Conservation (phyloP, 2,888 invertebrate species). For the Petrolisthes cinctipes region DNA sequence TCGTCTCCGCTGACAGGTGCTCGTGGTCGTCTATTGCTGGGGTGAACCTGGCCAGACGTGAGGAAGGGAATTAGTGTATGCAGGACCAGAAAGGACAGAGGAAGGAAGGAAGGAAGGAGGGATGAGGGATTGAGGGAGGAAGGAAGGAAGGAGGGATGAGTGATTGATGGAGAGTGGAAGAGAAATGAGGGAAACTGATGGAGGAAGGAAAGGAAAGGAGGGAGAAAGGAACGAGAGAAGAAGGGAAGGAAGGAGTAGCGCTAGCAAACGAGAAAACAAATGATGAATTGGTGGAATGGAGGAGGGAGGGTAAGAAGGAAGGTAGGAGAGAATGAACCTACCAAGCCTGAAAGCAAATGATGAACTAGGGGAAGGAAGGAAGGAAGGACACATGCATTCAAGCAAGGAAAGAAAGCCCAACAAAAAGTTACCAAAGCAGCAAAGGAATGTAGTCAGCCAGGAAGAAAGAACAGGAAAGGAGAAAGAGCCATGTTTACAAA, state of each 20-base stretch:
- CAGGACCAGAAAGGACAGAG: too few species aligned
- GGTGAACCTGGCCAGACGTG: conserved; percentile 33
- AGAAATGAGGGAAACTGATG: background rate
- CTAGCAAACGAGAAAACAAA: background rate
- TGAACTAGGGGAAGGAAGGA: background rate
- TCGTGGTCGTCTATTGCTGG: conserved; percentile 40
- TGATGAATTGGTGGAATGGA: background rate
- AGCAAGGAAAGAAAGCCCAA: background rate
- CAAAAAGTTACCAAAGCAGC: background rate
- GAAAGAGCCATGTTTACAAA: background rate
- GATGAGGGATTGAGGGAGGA: background rate
- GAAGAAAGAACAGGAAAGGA: background rate
- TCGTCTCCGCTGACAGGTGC: conserved; percentile 8
- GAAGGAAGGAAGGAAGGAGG: background rate
- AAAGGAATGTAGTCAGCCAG: background rate
- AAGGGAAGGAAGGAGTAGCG: background rate
- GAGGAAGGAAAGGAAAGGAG: background rate
- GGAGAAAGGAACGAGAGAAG: background rate
- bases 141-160: background rate
- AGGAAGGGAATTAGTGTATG: too few species aligned
- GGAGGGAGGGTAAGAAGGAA: background rate
- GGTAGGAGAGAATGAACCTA: background rate
- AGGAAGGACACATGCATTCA: too few species aligned
- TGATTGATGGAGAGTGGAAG: background rate
- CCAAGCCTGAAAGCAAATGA: too few species aligned